These are phyloP conservation scores for Clarias magur DNA, from an alignment of 2,113 vertebrate species.

Conservation along the genomic window DNA sequence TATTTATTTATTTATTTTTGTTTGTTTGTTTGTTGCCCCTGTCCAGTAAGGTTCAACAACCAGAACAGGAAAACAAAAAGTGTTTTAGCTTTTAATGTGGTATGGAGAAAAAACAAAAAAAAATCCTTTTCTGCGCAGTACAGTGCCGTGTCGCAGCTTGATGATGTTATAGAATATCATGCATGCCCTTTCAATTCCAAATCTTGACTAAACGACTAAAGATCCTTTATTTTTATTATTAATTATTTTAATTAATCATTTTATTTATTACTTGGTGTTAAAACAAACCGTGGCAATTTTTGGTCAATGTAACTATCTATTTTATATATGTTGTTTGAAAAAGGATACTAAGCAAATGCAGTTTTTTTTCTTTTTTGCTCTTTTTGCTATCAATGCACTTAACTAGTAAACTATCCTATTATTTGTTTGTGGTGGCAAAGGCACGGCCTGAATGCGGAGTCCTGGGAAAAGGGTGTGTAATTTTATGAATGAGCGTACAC, in stretches of 20 bases:
- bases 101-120: neutral
- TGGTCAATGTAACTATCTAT: neutral
- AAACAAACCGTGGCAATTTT: too few relatives aligned
- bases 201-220: neutral
- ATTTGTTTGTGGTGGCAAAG: neutral
- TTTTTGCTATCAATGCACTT: neutral
- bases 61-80: neutral
- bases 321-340: neutral
- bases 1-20: too few relatives aligned
- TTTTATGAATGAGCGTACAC: neutral
- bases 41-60: neutral
- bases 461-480: neutral
- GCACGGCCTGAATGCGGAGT: neutral
- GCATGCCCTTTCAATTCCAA: neutral
- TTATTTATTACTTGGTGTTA: too few relatives aligned
- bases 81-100: neutral
- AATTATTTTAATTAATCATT: too few relatives aligned
- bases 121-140: neutral
- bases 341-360: neutral
- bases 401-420: neutral
- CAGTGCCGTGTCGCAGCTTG: neutral
- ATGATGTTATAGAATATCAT: neutral
- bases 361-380: neutral
- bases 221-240: neutral
- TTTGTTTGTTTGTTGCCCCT: neutral